A percentile compares a stretch with the other conserved stretches of the same genome.
Conservation (phyloP, 2,113 vertebrate species). For the Sinosuthora webbiana region DNA sequence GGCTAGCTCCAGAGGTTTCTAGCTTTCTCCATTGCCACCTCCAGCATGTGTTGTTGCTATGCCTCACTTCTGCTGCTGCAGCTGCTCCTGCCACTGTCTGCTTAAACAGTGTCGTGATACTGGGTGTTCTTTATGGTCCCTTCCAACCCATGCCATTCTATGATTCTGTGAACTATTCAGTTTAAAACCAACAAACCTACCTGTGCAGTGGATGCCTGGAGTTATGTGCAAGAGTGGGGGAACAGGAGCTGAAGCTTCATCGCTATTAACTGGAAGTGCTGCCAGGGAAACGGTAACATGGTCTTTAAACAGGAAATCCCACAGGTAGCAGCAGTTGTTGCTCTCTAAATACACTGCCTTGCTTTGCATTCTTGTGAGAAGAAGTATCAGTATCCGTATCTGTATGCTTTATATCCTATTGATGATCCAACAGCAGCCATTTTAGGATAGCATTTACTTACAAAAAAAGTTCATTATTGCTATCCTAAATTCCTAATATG, state of each 20-base stretch:
- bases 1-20: neutral
- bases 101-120: neutral
- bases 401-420: neutral
- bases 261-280: neutral
- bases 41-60: neutral
- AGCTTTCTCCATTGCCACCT: neutral
- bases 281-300: neutral
- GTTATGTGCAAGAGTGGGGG: neutral
- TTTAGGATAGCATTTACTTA: neutral
- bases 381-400: neutral
- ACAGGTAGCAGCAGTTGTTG: neutral
- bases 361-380: neutral
- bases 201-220: neutral
- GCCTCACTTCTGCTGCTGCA: neutral
- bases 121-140: neutral
- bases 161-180: neutral
- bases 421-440: neutral
- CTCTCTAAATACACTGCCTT: neutral
- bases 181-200: neutral
- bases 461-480: neutral
- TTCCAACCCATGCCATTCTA: neutral
- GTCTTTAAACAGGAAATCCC: neutral
- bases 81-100: accelerated
- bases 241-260: neutral
- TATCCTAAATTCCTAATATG: neutral